These are phyloP conservation scores for Lepilemur ruficaudatus DNA, from an alignment of 2,797 vertebrate genomes.

Conservation along the genomic window DNA sequence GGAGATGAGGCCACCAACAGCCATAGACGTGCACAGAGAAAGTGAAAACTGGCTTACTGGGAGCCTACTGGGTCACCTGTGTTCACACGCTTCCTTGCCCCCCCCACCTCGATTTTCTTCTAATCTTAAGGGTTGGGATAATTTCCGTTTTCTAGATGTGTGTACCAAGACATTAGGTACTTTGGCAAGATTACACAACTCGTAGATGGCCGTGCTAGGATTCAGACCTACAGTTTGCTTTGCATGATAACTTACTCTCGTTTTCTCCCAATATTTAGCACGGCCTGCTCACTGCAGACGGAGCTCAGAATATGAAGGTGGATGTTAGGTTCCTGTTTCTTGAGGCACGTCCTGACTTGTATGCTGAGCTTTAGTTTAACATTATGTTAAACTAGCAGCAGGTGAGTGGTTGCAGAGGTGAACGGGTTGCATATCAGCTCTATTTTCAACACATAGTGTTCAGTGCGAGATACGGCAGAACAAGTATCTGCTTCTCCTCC, in stretches of 20 bases:
- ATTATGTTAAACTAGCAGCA: not conserved
- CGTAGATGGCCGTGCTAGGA: not conserved
- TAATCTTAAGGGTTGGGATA: not conserved
- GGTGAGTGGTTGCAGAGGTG: not conserved
- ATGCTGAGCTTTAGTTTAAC: not conserved
- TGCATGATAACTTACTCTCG: not conserved
- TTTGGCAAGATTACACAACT: not conserved
- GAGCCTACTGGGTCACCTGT: not conserved
- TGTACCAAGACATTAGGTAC: not conserved
- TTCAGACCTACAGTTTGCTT: not conserved
- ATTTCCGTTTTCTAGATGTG: not conserved
- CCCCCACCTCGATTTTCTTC: not conserved
- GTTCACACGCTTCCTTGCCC: not conserved
- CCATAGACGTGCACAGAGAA: not conserved
- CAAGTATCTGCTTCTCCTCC: not conserved
- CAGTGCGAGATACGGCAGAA: not conserved
- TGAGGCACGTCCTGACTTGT: not conserved
- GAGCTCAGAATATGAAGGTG: not conserved
- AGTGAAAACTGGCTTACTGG: not conserved
- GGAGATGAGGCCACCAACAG: not conserved
- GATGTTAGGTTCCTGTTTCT: not conserved
- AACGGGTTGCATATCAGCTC: not conserved
- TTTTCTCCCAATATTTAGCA: not conserved
- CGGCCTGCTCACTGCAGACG: not conserved
- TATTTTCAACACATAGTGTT: not conserved